These are phyloP conservation scores for Pluvialis apricaria DNA, from an alignment of 2,113 vertebrate species.

Conservation along the genomic window DNA sequence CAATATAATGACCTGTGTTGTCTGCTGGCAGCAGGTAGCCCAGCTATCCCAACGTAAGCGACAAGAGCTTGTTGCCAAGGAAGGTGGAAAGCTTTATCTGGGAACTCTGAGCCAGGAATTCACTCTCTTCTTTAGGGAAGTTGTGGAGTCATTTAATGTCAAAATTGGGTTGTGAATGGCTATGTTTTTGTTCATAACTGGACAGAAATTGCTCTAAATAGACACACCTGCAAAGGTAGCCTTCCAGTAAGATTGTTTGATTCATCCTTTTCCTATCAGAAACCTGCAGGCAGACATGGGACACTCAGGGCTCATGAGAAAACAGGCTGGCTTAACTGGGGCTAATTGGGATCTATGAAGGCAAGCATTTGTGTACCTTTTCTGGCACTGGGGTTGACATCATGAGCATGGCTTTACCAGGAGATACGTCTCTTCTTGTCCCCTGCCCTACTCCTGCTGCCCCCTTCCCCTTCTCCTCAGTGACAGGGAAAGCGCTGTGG, in stretches of 20 bases:
- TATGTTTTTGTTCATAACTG: not conserved
- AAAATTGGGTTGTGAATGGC: not conserved
- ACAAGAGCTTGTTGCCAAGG: not conserved
- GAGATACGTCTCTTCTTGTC: not conserved
- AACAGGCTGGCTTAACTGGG: not conserved
- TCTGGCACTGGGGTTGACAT: not conserved
- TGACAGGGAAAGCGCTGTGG: accelerated
- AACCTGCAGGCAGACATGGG: not conserved
- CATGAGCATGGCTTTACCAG: accelerated
- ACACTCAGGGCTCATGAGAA: not conserved
- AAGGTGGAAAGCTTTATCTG: not conserved
- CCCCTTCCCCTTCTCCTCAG: not conserved
- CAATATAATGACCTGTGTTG: not conserved
- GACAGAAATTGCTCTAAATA: not conserved
- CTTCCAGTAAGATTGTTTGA: not conserved
- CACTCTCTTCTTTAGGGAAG: not conserved
- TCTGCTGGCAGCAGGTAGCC: not conserved
- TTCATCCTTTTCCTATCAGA: not conserved
- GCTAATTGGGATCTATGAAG: not conserved
- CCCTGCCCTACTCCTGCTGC: not conserved
- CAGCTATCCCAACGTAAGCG: not conserved
- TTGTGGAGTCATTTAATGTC: not conserved
- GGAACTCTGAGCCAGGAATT: not conserved
- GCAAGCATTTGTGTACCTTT: not conserved
- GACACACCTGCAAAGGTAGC: not conserved